A percentile compares a stretch with the other conserved stretches of the same genome.
These are phyloP conservation scores for Syngnathus acus DNA, from an alignment of 2,797 vertebrate genomes.

Conservation along the genomic window DNA sequence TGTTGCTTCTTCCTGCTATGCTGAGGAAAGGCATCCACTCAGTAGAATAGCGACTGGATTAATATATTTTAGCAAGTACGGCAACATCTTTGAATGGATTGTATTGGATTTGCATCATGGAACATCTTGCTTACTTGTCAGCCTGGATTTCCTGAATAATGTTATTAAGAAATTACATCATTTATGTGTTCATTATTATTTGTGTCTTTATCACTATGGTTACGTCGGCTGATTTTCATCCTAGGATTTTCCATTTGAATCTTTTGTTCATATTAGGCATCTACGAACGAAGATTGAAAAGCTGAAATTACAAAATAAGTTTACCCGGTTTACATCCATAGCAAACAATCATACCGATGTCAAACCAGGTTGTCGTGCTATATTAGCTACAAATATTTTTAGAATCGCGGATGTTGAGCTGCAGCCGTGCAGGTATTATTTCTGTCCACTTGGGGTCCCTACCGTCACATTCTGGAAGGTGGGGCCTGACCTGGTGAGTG, in stretches of 20 bases:
- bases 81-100: background rate
- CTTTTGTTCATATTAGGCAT: background rate
- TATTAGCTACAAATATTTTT: too few species aligned
- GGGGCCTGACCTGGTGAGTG: too few species aligned
- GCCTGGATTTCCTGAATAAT: background rate
- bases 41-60: background rate
- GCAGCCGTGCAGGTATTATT: background rate
- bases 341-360: too few species aligned
- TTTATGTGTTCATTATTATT: background rate
- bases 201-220: background rate
- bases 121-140: background rate
- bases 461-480: background rate
- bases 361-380: too few species aligned
- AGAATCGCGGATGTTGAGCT: background rate
- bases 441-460: background rate
- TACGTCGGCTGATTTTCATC: background rate
- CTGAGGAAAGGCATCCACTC: background rate
- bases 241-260: background rate
- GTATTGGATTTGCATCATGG: background rate
- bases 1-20: conserved; percentile 19
- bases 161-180: background rate
- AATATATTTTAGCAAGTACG: background rate
- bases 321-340: too few species aligned
- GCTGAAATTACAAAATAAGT: too few species aligned
- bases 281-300: background rate